These are phyloP conservation scores for Malurus alboscapulatus DNA, from an alignment of 2,113 vertebrate species.

Conservation along the genomic window DNA sequence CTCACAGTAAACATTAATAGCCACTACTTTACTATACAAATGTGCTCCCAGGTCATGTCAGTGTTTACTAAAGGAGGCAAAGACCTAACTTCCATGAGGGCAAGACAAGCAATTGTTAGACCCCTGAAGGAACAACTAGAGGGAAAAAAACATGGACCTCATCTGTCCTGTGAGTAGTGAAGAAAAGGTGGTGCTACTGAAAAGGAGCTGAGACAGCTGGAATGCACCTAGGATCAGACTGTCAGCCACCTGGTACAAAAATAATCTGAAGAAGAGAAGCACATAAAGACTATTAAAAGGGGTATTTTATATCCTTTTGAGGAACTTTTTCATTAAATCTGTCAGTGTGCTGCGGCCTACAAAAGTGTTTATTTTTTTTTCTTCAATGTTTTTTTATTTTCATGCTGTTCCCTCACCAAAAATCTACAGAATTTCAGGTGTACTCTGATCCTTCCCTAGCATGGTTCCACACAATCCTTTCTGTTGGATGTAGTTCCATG, in stretches of 20 bases:
- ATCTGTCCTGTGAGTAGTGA: not conserved
- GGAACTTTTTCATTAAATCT: not conserved
- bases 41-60: not conserved
- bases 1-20: not conserved
- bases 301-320: not conserved
- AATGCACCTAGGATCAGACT: not conserved
- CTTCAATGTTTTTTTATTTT: not conserved
- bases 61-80: not conserved
- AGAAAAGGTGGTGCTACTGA: not conserved
- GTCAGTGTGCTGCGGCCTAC: not conserved
- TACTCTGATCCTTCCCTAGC: not conserved
- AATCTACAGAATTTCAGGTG: not conserved
- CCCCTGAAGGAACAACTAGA: not conserved
- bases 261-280: not conserved
- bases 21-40: not conserved
- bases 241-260: not conserved
- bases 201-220: not conserved
- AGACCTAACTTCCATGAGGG: not conserved
- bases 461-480: not conserved
- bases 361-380: not conserved
- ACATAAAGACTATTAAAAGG: accelerated
- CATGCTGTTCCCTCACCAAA: not conserved
- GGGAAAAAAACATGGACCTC: not conserved
- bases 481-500: not conserved
- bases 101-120: not conserved